Base-by-base conservation (phyloP, 2,888 invertebrate species). In the Schrankia costaestrigalis region DNA sequence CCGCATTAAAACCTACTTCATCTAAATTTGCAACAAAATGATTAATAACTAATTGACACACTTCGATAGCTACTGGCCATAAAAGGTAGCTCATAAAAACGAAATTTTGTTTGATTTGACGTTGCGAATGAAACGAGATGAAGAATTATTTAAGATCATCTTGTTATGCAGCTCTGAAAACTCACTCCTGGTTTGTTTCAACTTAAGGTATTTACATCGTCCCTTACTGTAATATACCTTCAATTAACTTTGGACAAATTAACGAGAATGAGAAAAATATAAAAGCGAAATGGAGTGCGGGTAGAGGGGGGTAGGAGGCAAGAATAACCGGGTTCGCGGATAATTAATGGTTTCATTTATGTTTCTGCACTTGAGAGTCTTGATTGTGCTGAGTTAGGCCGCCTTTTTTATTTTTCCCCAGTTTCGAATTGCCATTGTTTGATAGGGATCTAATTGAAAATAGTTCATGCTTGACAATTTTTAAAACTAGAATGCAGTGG, bases 281-380 rank as follows among this genome's bases (percentile, higher is more conserved):
- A 76, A 78, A 73, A 64, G 71, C 60, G 50, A 42, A 50, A 55
- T 50, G 55, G 62, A 55, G 48, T 50, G 49, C 45, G 58, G 59
- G 42, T 37, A 51, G 50, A 58, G 52, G 52, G 50, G 60, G 66
- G 67, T 62, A 62, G 63, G 68, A 60, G 65, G 70, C 70, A 73
- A 76, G 74, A 83, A 82, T 80, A 82, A 83, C 79, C 74, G 73
- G 72, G 76, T 75, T 77, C 78, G 67, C 71, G 83, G 81, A 84
- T 86, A 87, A 87, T 85, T 86, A 85, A 87, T 85, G 84, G 80
- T 82, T 83, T 82, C 84, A 85, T 87, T 87, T 85, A 83, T 84
- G 82, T 83, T 85, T 81, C 84, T 84, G 85, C 84, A 83, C 78
- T 83, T 83, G 83, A 86, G 72, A 73, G 78, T 67, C 77, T 67